Percentiles rank a stretch among this genome's conserved stretches.
Conservation (phyloP, 2,888 invertebrate genomes). For the Drosophila fulvimacula region DNA sequence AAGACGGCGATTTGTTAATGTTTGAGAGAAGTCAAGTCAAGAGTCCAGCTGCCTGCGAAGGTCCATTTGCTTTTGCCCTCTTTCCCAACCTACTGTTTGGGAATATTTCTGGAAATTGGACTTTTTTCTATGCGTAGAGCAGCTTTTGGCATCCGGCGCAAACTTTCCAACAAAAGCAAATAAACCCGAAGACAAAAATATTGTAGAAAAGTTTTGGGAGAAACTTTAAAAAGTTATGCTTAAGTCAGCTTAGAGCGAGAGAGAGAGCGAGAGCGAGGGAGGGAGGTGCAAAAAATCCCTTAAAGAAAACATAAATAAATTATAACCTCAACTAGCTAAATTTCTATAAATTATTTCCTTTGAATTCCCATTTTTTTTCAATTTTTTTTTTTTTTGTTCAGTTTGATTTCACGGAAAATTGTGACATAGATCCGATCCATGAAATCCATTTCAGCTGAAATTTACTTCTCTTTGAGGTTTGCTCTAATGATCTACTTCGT, state of each 20-base stretch:
- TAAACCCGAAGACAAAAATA: background rate
- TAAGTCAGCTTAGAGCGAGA: background rate
- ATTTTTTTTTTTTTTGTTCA: too few relatives aligned
- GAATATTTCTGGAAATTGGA: background rate
- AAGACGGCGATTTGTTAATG: background rate
- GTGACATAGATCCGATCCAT: too few relatives aligned
- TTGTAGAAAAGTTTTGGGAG: background rate
- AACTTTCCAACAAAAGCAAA: background rate
- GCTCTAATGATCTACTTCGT: background rate
- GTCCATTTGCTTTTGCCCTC: background rate
- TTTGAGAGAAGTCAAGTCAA: background rate
- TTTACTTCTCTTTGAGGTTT: background rate
- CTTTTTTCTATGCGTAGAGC: background rate
- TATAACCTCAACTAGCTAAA: background rate
- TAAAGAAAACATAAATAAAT: background rate
- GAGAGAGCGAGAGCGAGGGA: background rate
- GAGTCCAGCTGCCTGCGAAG: background rate
- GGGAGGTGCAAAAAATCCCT: too few relatives aligned
- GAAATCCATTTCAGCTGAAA: too few relatives aligned
- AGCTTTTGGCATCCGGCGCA: constrained; percentile 1
- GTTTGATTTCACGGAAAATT: background rate
- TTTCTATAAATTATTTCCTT: background rate
- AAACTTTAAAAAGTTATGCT: background rate
- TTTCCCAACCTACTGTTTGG: background rate
- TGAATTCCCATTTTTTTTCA: background rate